Base-by-base conservation (phyloP, 1,140 invertebrate species). In the Drosophila ercepeae region DNA sequence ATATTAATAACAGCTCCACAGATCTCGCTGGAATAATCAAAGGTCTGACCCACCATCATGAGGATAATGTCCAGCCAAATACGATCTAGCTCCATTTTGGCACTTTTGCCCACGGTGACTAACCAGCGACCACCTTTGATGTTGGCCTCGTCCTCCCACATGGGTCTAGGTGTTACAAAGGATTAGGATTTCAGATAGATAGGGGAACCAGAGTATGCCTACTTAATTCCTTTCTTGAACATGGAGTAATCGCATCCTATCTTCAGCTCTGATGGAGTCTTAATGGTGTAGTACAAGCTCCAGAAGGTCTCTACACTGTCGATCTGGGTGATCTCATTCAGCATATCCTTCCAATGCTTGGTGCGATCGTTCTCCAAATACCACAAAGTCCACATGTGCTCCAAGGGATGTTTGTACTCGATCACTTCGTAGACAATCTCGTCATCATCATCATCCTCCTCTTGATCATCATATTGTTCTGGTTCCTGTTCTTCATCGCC, bases 221-320 rank as follows among this genome's bases (percentile, higher is more conserved):
- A 90, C 83, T 96, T 95, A 70, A 99, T 97, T 7, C 97, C 98
- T 91, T 97, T 94, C 92, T 99, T 99, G 91, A 99, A 99, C 71
- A 99, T 94, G 23, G 97, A 98, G 92, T 99, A 99, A 92, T 99
- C 98, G 92, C 96, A 97, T 21, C 98, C 97, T 73, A 95, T 93
- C 78, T 94, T 95, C 1, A 99, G 91, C 89, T 98, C 97, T 76
- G 97, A 98, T 11, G 98, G 97, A 78, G 95, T 93, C 91, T 99
- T 99, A 64, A 99, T 98, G 84, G 99, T 98, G 90, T 99, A 99
- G 92, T 98, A 99, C 54, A 99, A 92, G 90, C 81, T 74, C 98
- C 99, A 99, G 91, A 99, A 99, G 92, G 99, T 98, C 94, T 99
- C 98, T 13, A 99, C 98, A 32, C 97, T 99, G 89, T 97, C 95